A percentile compares a stretch with the other conserved stretches of the same genome.
Conservation (phyloP, 2,797 vertebrate genomes). For the Crocodylus rhombifer region DNA sequence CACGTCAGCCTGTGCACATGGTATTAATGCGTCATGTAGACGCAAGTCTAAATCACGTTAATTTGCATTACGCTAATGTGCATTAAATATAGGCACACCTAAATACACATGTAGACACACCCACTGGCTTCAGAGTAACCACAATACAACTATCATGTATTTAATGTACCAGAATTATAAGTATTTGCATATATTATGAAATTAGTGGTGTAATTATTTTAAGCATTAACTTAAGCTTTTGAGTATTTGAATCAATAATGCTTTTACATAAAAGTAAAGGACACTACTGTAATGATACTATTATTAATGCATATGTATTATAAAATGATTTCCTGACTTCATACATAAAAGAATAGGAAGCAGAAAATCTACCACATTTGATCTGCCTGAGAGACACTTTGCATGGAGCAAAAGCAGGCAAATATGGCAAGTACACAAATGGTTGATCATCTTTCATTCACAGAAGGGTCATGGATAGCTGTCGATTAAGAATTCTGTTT, state of each 20-base stretch:
- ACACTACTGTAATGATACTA: neutral
- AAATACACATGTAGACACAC: too few relatives aligned
- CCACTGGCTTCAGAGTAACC: too few relatives aligned
- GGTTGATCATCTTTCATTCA: neutral
- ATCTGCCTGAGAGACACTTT: neutral
- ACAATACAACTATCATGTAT: neutral
- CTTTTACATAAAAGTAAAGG: neutral
- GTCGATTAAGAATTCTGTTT: neutral
- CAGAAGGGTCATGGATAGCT: neutral
- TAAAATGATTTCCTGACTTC: constrained; percentile 12
- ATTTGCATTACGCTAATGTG: too few relatives aligned
- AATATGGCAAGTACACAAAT: neutral
- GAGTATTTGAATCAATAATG: neutral
- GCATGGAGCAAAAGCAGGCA: neutral
- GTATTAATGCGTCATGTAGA: too few relatives aligned
- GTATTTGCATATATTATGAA: neutral
- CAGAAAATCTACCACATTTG: neutral
- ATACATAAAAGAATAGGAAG: neutral
- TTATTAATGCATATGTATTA: neutral
- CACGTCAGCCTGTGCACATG: too few relatives aligned
- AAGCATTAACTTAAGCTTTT: neutral
- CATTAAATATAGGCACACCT: too few relatives aligned
- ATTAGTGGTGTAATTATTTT: neutral
- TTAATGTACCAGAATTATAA: neutral
- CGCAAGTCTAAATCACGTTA: too few relatives aligned